These are phyloP conservation scores for Nothocercus nigrocapillus DNA, from an alignment of 2,113 vertebrate species.

Conservation along the genomic window DNA sequence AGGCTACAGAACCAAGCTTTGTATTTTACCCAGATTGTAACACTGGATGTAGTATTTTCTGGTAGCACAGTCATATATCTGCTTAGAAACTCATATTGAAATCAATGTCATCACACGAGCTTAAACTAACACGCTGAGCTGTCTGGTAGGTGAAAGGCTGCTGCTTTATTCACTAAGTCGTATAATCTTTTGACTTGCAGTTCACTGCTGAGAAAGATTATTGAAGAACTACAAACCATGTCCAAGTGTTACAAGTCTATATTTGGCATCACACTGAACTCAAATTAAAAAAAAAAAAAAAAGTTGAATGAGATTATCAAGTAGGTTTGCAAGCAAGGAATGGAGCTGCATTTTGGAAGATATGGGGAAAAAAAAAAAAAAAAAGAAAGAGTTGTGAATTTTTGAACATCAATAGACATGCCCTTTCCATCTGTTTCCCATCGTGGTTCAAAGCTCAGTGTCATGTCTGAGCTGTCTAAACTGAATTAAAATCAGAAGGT, in stretches of 20 bases:
- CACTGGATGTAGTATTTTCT: neutral
- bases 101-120: neutral
- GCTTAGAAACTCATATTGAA: neutral
- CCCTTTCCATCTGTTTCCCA: neutral
- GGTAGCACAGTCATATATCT: neutral
- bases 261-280: constrained; percentile 11
- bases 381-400: neutral
- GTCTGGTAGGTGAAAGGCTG: constrained; percentile 53
- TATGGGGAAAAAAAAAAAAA: neutral
- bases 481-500: neutral
- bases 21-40: neutral
- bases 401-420: neutral
- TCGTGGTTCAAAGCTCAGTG: neutral
- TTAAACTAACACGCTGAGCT: constrained; percentile 35
- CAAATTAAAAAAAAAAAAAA: neutral
- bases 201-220: constrained; percentile 57
- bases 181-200: constrained; percentile 59
- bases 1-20: neutral
- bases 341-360: neutral
- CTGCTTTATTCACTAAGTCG: constrained; percentile 61
- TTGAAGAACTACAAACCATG: constrained; percentile 22
- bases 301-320: neutral
- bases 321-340: neutral
- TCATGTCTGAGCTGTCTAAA: neutral
- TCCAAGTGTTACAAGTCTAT: constrained; percentile 59